Base-by-base conservation (phyloP, 1,140 invertebrate genomes). In the Xylocopa sonorina region DNA sequence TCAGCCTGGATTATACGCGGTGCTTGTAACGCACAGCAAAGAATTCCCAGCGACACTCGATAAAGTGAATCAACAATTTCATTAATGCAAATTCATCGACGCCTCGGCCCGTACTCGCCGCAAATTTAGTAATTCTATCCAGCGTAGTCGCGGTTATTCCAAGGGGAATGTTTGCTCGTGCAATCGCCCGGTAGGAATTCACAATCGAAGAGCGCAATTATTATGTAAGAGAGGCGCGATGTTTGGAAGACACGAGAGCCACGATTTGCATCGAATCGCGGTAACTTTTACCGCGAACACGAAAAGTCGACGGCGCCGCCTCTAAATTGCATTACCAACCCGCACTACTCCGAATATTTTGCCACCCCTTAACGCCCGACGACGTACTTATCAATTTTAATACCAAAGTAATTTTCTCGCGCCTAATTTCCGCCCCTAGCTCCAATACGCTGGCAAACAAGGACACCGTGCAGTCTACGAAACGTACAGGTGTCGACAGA, bases 41-140 rank as follows among this genome's bases (percentile, higher is more conserved):
- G n/a, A 69, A 62, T 79, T 83, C 74, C 74, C 81, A 68, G 53
- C 68, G 32, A 68, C 38, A 34, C 27, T 48, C 38, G 72, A 68
- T 73, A 78, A 88, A 87, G 64, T 76, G 58, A 77, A 81, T 84
- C 82, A 76, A 68, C 62, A 74, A 57, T 82, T 82, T 86, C 81
- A 66, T 84, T 88, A 79, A 81, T 75, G 77, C 62, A 73, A 81
- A 87, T 85, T 58, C 53, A 34, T 16, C 50, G 7, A 14, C 38
- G 12, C 24, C n/a, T 46, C 29, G 2, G 14, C 9, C 60, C 27
- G 46, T 27, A 48, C 34, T n/a, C n/a, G n/a, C n/a, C n/a, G n/a
- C n/a, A 50, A 80, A 83, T 83, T 81, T 50, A 32, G 34, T 48
- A 43, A 75, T 81, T 68, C 48, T 50, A 57, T 29, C 34, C 2